These are phyloP conservation scores for Cyanistes caeruleus DNA, from an alignment of 2,113 vertebrate genomes.

Conservation along the genomic window DNA sequence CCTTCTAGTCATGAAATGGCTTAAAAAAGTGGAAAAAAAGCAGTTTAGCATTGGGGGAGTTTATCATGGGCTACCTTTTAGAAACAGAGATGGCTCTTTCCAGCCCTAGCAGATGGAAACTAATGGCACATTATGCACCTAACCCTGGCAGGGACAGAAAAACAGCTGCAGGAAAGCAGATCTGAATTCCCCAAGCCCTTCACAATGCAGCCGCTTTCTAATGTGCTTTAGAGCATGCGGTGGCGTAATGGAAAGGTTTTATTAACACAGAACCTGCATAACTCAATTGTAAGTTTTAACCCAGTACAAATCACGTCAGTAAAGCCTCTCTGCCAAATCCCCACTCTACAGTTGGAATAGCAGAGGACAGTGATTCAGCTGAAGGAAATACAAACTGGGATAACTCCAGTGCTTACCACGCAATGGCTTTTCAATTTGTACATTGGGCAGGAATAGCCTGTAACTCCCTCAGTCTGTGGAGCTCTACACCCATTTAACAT, in stretches of 20 bases:
- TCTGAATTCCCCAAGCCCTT: constrained; percentile 23
- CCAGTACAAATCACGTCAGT: background rate
- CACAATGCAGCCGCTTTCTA: background rate
- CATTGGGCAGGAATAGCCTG: background rate
- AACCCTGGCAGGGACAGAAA: constrained; percentile 6
- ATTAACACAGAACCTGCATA: constrained; percentile 48
- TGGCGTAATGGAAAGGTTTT: constrained; percentile 32
- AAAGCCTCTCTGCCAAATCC: constrained; percentile 14
- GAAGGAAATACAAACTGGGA: background rate
- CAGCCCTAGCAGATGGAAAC: background rate
- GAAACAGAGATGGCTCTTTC: background rate
- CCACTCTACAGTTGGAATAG: background rate
- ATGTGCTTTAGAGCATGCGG: background rate
- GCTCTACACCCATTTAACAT: background rate
- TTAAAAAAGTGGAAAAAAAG: background rate
- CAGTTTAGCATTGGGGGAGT: background rate
- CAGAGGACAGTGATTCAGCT: background rate
- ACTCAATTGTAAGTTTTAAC: constrained; percentile 36
- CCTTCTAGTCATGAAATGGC: background rate
- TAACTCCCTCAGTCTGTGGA: background rate
- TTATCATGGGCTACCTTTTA: background rate
- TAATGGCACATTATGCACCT: background rate
- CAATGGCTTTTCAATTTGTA: background rate
- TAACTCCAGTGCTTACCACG: background rate
- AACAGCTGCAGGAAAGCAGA: constrained; percentile 44